A percentile compares a stretch with the other conserved stretches of the same genome.
phyloP scores from a whole-genome alignment of 2,113 vertebrate genomes.

The Chlorodrepanis virens region DNA sequence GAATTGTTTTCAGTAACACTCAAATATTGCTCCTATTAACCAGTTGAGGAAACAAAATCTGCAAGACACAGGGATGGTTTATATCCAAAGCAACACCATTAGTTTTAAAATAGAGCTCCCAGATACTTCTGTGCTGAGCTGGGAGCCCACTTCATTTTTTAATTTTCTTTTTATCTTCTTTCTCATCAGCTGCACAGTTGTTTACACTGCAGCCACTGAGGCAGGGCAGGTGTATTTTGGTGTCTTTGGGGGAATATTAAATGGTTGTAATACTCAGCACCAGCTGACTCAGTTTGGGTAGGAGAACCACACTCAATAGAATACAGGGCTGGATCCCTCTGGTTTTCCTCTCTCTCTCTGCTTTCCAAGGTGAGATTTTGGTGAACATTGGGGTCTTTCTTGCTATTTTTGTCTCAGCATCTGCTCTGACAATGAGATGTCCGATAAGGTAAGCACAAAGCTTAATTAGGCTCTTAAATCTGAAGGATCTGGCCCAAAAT shows the following conservation, averaged over 20 bases:
- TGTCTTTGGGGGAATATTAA: background rate
- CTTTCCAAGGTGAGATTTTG: background rate
- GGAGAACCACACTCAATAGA: background rate
- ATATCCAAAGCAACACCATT: background rate
- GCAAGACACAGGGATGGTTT: background rate
- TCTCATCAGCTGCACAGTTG: background rate
- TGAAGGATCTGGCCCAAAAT: background rate
- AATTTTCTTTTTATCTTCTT: background rate
- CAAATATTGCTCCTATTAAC: conserved; percentile 19
- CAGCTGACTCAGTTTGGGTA: background rate
- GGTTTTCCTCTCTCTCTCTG: background rate
- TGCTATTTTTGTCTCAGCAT: background rate
- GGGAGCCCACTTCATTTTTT: background rate
- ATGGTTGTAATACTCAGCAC: background rate
- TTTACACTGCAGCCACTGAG: background rate
- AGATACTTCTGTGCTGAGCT: background rate
- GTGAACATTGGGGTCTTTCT: background rate
- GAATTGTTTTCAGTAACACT: conserved; percentile 4
- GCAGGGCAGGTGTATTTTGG: background rate
- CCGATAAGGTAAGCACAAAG: fast-evolving
- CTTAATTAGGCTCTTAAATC: background rate
- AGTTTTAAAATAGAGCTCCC: background rate
- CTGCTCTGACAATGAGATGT: background rate
- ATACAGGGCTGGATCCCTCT: background rate
- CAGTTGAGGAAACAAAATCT: background rate